Conservation (phyloP, 2,797 vertebrate species). For the Eidolon dupreanum region DNA sequence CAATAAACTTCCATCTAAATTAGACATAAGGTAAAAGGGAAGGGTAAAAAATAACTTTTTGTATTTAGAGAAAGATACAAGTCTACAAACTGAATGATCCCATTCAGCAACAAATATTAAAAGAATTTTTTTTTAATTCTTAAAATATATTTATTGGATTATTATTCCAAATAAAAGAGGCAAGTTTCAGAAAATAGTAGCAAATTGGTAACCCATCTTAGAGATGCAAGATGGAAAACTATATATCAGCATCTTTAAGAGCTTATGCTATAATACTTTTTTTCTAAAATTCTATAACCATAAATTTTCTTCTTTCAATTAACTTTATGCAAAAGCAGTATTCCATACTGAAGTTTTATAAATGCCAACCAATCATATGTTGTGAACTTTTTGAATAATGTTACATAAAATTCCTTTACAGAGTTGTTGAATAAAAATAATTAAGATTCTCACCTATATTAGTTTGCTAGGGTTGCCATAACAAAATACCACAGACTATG, state of each 20-base stretch:
- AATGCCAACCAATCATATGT: background rate
- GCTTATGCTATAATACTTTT: background rate
- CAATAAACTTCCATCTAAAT: background rate
- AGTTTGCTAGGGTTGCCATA: background rate
- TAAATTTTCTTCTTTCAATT: background rate
- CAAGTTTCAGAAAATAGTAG: background rate
- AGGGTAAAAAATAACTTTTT: background rate
- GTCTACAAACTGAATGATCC: background rate
- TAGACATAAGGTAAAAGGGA: background rate
- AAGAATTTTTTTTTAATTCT: background rate
- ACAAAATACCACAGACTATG: background rate
- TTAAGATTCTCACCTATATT: background rate
- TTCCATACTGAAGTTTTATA: background rate
- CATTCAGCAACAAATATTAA: background rate
- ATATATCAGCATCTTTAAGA: background rate
- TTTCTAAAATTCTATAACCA: background rate
- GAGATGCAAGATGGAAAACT: background rate
- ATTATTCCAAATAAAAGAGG: background rate
- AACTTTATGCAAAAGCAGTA: background rate
- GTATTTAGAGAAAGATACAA: background rate
- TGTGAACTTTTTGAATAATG: background rate
- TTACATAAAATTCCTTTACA: background rate
- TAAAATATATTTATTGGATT: background rate
- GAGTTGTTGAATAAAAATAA: background rate
- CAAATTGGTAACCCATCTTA: background rate